Conservation (phyloP, 2,888 invertebrate species). For the Electrophaes corylata region DNA sequence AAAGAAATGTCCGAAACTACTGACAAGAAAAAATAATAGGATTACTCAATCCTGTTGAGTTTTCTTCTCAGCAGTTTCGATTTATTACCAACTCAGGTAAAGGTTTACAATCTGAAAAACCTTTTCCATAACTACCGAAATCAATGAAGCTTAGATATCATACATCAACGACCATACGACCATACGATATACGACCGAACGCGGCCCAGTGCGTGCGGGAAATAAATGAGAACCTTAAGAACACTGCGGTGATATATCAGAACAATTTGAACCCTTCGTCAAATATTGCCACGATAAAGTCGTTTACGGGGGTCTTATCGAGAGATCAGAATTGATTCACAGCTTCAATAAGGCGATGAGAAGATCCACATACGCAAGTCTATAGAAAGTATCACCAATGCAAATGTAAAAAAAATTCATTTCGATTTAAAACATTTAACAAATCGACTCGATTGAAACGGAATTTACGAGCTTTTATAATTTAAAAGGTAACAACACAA, state of each 20-base stretch:
- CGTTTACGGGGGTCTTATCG: conserved; percentile 5
- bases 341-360: too few relatives aligned
- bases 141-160: conserved; percentile 35
- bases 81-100: too few relatives aligned
- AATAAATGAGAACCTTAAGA: conserved; percentile 22
- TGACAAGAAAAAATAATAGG: too few relatives aligned
- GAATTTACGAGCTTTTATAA: not conserved
- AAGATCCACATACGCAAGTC: too few relatives aligned
- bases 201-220: conserved; percentile 21
- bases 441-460: too few relatives aligned
- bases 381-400: too few relatives aligned
- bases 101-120: conserved; percentile 3
- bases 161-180: conserved; percentile 25
- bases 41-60: too few relatives aligned
- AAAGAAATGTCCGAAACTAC: too few relatives aligned
- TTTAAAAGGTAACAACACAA: not conserved
- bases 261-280: conserved; percentile 7
- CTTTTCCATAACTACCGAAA: conserved; percentile 12
- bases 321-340: too few relatives aligned
- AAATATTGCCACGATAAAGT: conserved; percentile 23
- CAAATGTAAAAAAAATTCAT: too few relatives aligned
- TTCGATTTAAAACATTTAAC: too few relatives aligned
- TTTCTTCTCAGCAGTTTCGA: too few relatives aligned
- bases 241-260: conserved; percentile 18
- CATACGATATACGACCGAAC: conserved; percentile 27